phyloP scores from a whole-genome alignment of 2,113 vertebrate genomes.

The Ptilonorhynchus violaceus region DNA sequence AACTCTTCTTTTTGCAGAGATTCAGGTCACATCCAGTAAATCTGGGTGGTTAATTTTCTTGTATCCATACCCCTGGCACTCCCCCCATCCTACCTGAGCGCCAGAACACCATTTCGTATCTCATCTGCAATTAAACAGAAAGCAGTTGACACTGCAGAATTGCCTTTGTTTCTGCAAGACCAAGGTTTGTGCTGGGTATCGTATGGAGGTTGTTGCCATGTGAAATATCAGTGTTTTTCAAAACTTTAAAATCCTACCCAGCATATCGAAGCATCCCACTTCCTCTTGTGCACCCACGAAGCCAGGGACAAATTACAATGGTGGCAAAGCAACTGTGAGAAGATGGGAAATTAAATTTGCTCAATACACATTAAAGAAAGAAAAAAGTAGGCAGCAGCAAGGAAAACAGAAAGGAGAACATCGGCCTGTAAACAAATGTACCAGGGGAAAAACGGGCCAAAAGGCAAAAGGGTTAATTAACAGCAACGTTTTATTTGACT shows the following conservation, averaged over 20 bases:
- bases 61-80: accelerated
- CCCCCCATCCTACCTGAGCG: accelerated
- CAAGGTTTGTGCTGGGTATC: background rate
- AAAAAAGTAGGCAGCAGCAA: background rate
- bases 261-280: accelerated
- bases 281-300: background rate
- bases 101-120: background rate
- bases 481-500: background rate
- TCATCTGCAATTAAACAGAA: background rate
- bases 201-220: background rate
- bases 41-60: background rate
- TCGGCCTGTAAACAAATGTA: accelerated
- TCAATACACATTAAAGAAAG: background rate
- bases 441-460: background rate
- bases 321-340: background rate
- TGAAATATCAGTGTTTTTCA: background rate
- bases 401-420: background rate
- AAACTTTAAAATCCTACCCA: background rate
- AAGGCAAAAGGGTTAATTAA: background rate
- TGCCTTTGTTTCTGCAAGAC: background rate
- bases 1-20: background rate
- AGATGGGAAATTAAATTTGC: background rate
- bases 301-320: background rate
- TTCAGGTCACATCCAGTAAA: background rate
- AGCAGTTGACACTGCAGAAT: background rate